Evolutionary conservation across 23 tunicate species (phyloP).

Genomic region (Diplosoma virens): DNA sequence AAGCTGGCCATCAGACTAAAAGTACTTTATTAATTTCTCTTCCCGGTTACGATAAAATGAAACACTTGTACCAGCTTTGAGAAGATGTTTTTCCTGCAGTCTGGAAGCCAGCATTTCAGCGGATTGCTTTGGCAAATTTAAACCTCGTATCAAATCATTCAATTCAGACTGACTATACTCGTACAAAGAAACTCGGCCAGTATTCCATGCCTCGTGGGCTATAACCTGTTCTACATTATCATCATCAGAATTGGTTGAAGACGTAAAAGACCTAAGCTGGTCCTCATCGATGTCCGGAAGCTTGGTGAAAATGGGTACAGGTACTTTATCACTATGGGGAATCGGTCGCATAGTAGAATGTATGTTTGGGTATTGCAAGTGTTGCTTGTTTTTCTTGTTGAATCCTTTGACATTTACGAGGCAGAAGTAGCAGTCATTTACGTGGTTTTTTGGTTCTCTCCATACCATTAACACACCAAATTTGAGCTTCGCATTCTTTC

Average conservation of each 20-base stretch:
- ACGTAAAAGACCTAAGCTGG: constrained; percentile 4
- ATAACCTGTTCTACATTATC: constrained; percentile 7
- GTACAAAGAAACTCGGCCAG: constrained; percentile 19
- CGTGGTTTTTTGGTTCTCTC: constrained; percentile 27
- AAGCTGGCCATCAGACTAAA: too few species aligned
- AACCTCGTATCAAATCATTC: constrained; percentile 28
- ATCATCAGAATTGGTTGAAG: constrained; percentile 23
- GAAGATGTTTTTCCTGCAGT: constrained; percentile 32
- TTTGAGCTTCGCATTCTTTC: constrained; percentile 12
- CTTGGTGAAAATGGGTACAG: too few species aligned
- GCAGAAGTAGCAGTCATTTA: constrained; percentile 29
- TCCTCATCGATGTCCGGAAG: constrained; percentile 9
- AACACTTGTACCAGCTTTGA: too few species aligned
- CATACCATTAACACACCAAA: constrained; percentile 9
- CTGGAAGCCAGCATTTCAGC: constrained; percentile 38
- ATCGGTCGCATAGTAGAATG: constrained; percentile 26
- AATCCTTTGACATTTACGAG: too few species aligned
- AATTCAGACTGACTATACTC: constrained; percentile 29
- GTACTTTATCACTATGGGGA: constrained; percentile 20
- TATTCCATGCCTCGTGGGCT: constrained; percentile 21
- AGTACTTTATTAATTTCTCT: constrained; percentile 25
- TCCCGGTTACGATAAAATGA: constrained; percentile 30
- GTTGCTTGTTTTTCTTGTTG: constrained; percentile 7
- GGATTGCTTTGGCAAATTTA: constrained; percentile 36
- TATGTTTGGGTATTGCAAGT: too few species aligned